Conservation (phyloP, 2,113 vertebrate genomes). For the Leptobrachium ailaonicum region DNA sequence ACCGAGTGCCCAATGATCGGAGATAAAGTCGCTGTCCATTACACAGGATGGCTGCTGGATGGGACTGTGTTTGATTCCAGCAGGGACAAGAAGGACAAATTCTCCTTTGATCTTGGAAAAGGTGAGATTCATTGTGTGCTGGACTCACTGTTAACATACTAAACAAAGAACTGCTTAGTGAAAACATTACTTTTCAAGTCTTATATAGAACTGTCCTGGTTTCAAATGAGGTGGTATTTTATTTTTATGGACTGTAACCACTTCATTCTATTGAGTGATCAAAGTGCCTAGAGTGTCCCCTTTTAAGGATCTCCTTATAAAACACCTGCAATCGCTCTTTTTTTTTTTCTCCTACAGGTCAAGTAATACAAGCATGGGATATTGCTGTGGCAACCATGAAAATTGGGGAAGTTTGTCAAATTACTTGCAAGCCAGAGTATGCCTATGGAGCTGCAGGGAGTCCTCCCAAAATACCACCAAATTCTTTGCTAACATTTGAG, state of each 20-base stretch:
- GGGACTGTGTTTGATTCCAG: conserved; percentile 95
- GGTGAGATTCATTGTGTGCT: conserved; percentile 70
- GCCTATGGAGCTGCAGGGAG: conserved; percentile 92
- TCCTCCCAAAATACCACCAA: conserved; percentile 94
- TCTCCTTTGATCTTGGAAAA: conserved; percentile 95
- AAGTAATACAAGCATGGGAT: conserved; percentile 98
- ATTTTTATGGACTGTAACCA: too few relatives aligned
- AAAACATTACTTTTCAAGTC: too few relatives aligned
- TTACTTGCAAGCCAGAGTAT: conserved; percentile 92
- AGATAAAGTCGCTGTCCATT: conserved; percentile 94
- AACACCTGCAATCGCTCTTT: too few relatives aligned
- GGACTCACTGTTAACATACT: too few relatives aligned
- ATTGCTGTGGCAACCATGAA: conserved; percentile 93
- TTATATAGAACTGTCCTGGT: too few relatives aligned
- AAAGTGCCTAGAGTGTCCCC: too few relatives aligned
- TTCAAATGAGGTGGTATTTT: too few relatives aligned
- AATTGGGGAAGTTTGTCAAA: conserved; percentile 83
- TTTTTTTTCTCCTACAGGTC: conserved; percentile 69
- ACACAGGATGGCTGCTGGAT: conserved; percentile 88
- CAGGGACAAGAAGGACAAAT: conserved; percentile 84
- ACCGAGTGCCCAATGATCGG: conserved; percentile 87
- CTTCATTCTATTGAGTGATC: too few relatives aligned
- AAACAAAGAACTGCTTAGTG: too few relatives aligned
- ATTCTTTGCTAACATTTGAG: conserved; percentile 89
- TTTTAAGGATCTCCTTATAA: too few relatives aligned